Evolutionary conservation across 1,140 invertebrate species (phyloP).

Genomic region (Hetaerina americana): DNA sequence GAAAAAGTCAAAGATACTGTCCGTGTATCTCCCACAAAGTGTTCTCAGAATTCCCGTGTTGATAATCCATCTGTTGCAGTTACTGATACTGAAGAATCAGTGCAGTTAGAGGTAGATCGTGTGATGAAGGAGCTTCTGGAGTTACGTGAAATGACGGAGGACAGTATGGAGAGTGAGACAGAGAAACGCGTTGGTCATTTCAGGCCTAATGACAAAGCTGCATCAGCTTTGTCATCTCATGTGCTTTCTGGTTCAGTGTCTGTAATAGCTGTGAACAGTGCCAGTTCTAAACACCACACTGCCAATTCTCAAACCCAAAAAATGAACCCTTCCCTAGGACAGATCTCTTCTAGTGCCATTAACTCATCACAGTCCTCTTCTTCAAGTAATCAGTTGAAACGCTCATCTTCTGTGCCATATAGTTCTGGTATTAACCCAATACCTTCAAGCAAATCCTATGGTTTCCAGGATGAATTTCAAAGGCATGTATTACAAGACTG

Average conservation of each 20-base stretch:
- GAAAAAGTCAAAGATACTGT: neutral
- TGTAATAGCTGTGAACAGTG: neutral
- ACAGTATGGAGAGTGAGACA: slow-evolving; percentile 5
- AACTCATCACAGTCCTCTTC: slow-evolving; percentile 24
- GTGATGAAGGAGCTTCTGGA: slow-evolving; percentile 21
- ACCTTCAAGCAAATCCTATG: neutral
- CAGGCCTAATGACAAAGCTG: neutral
- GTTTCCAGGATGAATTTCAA: slow-evolving; percentile 8
- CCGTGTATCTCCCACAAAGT: no score
- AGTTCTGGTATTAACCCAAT: neutral
- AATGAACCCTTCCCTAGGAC: no score
- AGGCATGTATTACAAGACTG: slow-evolving; percentile 3
- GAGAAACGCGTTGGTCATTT: neutral
- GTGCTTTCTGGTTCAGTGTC: neutral
- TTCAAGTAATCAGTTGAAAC: neutral
- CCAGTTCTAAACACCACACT: neutral
- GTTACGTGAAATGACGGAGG: slow-evolving; percentile 31
- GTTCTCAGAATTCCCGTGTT: neutral
- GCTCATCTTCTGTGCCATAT: neutral
- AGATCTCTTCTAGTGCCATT: neutral
- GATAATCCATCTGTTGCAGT: neutral
- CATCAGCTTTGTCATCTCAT: neutral
- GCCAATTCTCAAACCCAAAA: neutral
- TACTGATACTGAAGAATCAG: slow-evolving; percentile 24
- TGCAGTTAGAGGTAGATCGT: slow-evolving; percentile 17